A percentile compares a stretch with the other conserved stretches of the same genome.
Evolutionary conservation across 2,888 invertebrate genomes (phyloP).

Genomic region (Masnerella sp.): DNA sequence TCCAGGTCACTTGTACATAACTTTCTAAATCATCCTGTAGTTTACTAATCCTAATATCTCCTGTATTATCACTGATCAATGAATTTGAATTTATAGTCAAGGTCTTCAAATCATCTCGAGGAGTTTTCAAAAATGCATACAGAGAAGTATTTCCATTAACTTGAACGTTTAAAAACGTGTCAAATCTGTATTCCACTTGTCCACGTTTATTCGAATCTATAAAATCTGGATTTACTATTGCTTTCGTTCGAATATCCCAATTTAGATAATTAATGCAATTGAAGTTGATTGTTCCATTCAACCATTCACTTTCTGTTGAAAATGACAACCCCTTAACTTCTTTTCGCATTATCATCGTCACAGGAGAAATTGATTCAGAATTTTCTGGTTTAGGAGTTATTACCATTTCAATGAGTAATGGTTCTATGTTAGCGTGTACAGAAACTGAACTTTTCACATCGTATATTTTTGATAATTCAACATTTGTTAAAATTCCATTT

Average conservation of each 20-base stretch:
- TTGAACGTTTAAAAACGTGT: slow-evolving; percentile 68
- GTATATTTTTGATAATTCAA: slow-evolving; percentile 22
- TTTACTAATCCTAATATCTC: slow-evolving; percentile 71
- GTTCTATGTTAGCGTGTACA: slow-evolving; percentile 16
- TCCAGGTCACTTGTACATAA: slow-evolving; percentile 78
- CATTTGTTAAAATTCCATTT: slow-evolving; percentile 66
- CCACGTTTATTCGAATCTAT: slow-evolving; percentile 24
- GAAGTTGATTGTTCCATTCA: slow-evolving; percentile 62
- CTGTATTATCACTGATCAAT: slow-evolving; percentile 69
- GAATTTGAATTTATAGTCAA: slow-evolving; percentile 74
- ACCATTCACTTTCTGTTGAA: slow-evolving; percentile 20
- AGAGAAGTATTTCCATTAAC: slow-evolving; percentile 71
- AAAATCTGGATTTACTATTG: slow-evolving; percentile 40
- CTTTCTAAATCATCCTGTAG: slow-evolving; percentile 77
- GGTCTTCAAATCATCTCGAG: slow-evolving; percentile 76
- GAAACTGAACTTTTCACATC: slow-evolving; percentile 23
- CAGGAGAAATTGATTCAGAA: neutral
- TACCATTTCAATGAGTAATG: slow-evolving; percentile 49
- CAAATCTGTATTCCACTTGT: slow-evolving; percentile 60
- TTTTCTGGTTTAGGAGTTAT: slow-evolving; percentile 49
- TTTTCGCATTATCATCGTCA: slow-evolving; percentile 61
- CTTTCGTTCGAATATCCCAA: slow-evolving; percentile 65
- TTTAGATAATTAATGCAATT: slow-evolving; percentile 68
- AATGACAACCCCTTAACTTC: slow-evolving; percentile 63
- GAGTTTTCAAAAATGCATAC: slow-evolving; percentile 75